These are phyloP conservation scores for Sebastes jordani DNA, from an alignment of 2,797 vertebrate species.

Conservation along the genomic window DNA sequence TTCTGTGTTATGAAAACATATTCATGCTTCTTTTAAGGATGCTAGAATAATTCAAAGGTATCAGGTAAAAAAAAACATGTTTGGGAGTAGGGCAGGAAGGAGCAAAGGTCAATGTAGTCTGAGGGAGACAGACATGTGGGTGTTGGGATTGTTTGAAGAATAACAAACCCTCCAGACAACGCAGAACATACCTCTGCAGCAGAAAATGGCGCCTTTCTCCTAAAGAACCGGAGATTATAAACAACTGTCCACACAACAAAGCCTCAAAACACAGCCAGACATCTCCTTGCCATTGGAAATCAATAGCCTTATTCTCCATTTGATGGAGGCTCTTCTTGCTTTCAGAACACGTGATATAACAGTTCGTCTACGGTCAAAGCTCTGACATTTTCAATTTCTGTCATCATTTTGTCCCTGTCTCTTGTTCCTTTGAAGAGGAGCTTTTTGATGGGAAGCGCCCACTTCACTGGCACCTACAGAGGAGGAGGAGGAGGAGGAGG, in stretches of 20 bases:
- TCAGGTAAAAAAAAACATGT: constrained; percentile 16
- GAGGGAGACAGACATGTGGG: constrained; percentile 37
- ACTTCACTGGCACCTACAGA: constrained; percentile 1
- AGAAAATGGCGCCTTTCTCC: constrained; percentile 5
- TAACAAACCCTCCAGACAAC: constrained; percentile 50
- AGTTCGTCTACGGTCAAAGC: constrained; percentile 4
- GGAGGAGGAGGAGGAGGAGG: neutral
- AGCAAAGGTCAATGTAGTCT: constrained; percentile 51
- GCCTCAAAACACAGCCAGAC: constrained; percentile 36
- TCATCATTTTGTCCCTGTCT: constrained; percentile 31
- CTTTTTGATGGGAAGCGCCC: constrained; percentile 22
- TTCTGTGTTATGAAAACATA: constrained; percentile 11
- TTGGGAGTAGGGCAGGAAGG: neutral
- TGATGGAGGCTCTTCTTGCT: constrained; percentile 43
- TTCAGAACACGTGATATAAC: constrained; percentile 43
- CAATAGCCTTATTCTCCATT: constrained; percentile 43
- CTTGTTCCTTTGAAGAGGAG: constrained; percentile 39
- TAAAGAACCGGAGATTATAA: constrained; percentile 37
- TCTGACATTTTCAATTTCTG: constrained; percentile 55
- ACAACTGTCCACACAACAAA: no score
- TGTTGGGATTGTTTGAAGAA: constrained; percentile 46
- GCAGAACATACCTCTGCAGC: constrained; percentile 20
- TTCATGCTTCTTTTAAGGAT: neutral
- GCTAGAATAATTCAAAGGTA: neutral
- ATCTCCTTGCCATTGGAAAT: constrained; percentile 59